A percentile compares a stretch with the other conserved stretches of the same genome.
These are phyloP conservation scores for Campoletis sonorensis DNA, from an alignment of 1,140 invertebrate species.

Conservation along the genomic window DNA sequence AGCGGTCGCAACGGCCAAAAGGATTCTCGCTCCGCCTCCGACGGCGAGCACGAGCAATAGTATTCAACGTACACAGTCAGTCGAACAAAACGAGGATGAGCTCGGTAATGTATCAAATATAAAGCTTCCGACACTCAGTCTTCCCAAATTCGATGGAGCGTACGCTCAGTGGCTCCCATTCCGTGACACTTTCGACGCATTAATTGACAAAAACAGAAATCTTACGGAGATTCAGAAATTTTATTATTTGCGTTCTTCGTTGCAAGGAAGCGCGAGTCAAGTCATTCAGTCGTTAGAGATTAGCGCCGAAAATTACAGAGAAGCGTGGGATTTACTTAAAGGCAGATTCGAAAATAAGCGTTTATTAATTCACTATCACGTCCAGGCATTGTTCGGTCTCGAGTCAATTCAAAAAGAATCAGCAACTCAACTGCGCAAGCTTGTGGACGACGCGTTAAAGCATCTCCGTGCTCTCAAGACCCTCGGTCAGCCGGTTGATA, in stretches of 20 bases:
- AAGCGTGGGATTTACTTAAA: constrained; percentile 54
- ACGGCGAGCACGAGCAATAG: background rate
- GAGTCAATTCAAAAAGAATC: constrained; percentile 54
- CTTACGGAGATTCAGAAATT: constrained; percentile 53
- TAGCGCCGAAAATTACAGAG: constrained; percentile 48
- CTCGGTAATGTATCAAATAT: constrained; percentile 11
- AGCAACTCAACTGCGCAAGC: constrained; percentile 44
- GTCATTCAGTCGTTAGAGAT: constrained; percentile 48
- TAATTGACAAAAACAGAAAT: constrained; percentile 37
- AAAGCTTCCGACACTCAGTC: constrained; percentile 37
- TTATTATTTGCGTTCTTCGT: constrained; percentile 47
- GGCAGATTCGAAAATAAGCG: constrained; percentile 60
- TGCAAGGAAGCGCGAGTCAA: constrained; percentile 41
- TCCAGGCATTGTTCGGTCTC: constrained; percentile 57
- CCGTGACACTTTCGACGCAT: constrained; percentile 48
- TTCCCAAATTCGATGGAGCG: too few relatives aligned
- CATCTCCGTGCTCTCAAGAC: constrained; percentile 58
- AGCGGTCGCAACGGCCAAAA: background rate
- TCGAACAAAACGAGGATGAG: background rate
- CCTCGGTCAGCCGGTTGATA: constrained; percentile 5
- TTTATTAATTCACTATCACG: constrained; percentile 59
- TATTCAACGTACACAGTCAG: constrained; percentile 10
- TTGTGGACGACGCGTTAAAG: constrained; percentile 56
- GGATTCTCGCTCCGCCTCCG: constrained; percentile 23
- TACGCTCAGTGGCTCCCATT: too few relatives aligned